These are phyloP conservation scores for Fistularia commersonii DNA, from an alignment of 2,797 vertebrate species.

Conservation along the genomic window DNA sequence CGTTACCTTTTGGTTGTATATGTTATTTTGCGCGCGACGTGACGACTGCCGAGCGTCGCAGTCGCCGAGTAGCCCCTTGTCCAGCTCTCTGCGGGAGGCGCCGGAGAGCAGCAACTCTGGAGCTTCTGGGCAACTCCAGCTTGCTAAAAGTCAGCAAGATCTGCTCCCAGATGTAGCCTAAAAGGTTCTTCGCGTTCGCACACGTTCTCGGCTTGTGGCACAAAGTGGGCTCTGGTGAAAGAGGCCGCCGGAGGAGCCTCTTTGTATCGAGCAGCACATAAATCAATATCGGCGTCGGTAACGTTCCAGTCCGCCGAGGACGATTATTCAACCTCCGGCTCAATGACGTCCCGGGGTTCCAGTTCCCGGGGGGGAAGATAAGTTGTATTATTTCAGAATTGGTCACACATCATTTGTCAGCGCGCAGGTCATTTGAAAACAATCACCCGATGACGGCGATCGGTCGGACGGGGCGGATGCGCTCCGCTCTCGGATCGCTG, in stretches of 20 bases:
- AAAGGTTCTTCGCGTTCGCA: too few species aligned
- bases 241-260: neutral
- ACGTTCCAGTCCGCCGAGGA: conserved; percentile 16
- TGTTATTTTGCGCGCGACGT: too few species aligned
- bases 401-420: conserved; percentile 65
- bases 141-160: too few species aligned
- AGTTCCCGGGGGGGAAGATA: conserved; percentile 37
- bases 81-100: too few species aligned
- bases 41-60: too few species aligned
- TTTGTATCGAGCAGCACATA: conserved; percentile 1
- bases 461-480: conserved; percentile 28
- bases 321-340: conserved; percentile 28
- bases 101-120: too few species aligned
- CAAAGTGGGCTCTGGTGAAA: neutral
- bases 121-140: too few species aligned
- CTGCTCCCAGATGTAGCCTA: too few species aligned
- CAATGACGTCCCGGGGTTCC: conserved; percentile 25
- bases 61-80: too few species aligned
- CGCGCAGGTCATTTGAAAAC: conserved; percentile 59
- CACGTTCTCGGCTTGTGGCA: too few species aligned
- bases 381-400: conserved; percentile 53
- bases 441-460: conserved; percentile 54
- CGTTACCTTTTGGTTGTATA: too few species aligned
- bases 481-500: conserved; percentile 36
- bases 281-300: conserved; percentile 13